Percentiles rank a stretch among this genome's conserved stretches.
These are phyloP conservation scores for Actinopyga echinites DNA, from an alignment of 53 echinoderm and acorn worm genomes.

Conservation along the genomic window DNA sequence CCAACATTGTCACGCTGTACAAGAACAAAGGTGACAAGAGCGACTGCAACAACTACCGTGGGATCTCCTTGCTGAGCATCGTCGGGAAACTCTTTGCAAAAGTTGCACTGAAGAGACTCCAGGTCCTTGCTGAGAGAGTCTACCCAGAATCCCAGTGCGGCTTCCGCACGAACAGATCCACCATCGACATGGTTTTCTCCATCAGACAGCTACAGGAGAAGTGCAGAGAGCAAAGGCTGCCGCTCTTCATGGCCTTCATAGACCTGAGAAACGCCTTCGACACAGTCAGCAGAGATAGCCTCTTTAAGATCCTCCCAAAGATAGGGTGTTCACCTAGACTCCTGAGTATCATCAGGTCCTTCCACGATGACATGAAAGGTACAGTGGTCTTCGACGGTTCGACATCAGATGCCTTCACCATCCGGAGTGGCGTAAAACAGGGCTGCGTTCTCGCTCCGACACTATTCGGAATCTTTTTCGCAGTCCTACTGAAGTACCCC, in stretches of 20 bases:
- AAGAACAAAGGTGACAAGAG: conserved; percentile 60
- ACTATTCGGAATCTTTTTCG: conserved; percentile 67
- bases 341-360: conserved; percentile 11
- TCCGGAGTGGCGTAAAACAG: conserved; percentile 54
- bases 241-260: conserved; percentile 49
- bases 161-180: conserved; percentile 60
- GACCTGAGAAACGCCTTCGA: conserved; percentile 55
- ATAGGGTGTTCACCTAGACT: conserved; percentile 37
- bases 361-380: conserved; percentile 37
- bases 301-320: conserved; percentile 15
- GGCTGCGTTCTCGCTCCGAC: conserved; percentile 65
- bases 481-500: conserved; percentile 38
- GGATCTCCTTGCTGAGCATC: conserved; percentile 63
- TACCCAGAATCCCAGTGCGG: conserved; percentile 63
- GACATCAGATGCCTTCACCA: conserved; percentile 28
- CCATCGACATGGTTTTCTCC: conserved; percentile 64
- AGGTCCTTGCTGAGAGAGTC: conserved; percentile 42
- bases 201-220: conserved; percentile 62
- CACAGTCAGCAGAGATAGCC: conserved; percentile 31
- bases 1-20: conserved; percentile 61
- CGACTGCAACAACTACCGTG: conserved; percentile 68
- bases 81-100: conserved; percentile 56
- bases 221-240: conserved; percentile 45
- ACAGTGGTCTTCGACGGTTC: conserved; percentile 21
- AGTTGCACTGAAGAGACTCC: conserved; percentile 40